Evolutionary conservation across 2,797 vertebrate genomes (phyloP), one percentile per base, ranked within the genome.

Genomic region (Scleropages formosus): DNA sequence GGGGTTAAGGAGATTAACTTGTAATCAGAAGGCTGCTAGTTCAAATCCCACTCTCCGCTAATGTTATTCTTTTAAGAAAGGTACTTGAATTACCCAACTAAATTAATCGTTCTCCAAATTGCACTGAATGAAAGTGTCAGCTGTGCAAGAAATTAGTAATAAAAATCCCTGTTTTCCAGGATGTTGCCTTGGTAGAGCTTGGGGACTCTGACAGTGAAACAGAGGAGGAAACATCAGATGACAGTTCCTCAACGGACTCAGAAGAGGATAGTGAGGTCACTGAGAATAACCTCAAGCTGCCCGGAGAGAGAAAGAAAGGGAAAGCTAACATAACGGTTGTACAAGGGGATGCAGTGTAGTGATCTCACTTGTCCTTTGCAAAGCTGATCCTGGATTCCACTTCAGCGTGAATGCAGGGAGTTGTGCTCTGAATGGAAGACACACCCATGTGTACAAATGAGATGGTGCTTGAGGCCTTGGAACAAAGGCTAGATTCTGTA

Each of bases 181-280:
- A 98, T 8, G 90, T 98, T 10, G 94, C 95, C 0, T 75, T 98
- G 74, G 93, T 97, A 85, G 94, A 97, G 84, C 87, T 96, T 78
- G 89, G 85, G 61, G 87, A 78, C n/a, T 93, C 92, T 0, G 91
- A 91, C 56, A 78, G 78, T 11, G 75, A 82, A 70, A 89, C 89
- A 0, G 90, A 89, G 65, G 88, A 89, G 0, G 83, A 86, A 0
- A 85, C 79, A 0, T 82, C 85, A 0, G 82, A 82, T 18, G 87
- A 82, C 27, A 85, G 89, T 73, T 91, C 88, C 0, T 88, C 89
- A 12, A 89, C 90, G 0, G 91, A 91, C 72, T 86, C 87, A 1
- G 92, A 87, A 0, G 80, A 82, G n/a, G 79, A 73, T 22, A 75
- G 51, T 0, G 87, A 90, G 82, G 79, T 95, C 80, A 94, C 91